Percentiles rank a stretch among this genome's conserved stretches.
These are phyloP conservation scores for Tanytarsus gracilentus DNA, from an alignment of 2,888 invertebrate species.

Conservation along the genomic window DNA sequence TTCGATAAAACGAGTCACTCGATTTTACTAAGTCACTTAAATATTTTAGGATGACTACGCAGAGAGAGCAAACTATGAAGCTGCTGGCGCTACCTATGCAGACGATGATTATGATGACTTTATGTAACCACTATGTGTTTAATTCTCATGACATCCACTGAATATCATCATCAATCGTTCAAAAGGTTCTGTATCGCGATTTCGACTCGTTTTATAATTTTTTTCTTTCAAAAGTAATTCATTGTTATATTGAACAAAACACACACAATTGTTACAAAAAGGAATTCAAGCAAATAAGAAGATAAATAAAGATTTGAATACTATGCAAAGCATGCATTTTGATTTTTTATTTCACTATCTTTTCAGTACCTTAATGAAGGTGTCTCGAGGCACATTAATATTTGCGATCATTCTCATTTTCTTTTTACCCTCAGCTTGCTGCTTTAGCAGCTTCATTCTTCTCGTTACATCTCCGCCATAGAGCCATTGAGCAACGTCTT, in stretches of 20 bases:
- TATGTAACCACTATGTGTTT: constrained; percentile 7
- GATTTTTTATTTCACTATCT: constrained; percentile 48
- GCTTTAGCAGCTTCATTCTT: constrained; percentile 75
- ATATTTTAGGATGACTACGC: constrained; percentile 12
- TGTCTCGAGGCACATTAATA: constrained; percentile 83
- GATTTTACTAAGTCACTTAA: neutral
- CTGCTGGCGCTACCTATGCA: constrained; percentile 1
- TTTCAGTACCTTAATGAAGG: constrained; percentile 86
- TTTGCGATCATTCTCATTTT: constrained; percentile 86
- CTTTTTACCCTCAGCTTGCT: constrained; percentile 91
- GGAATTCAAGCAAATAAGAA: too few species aligned
- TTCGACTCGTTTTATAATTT: too few species aligned
- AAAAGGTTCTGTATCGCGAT: too few species aligned
- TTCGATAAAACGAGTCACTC: neutral
- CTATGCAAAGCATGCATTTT: too few species aligned
- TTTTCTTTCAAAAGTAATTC: too few species aligned
- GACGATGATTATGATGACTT: constrained; percentile 21
- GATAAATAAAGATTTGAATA: too few species aligned
- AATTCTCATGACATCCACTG: neutral
- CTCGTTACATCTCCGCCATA: constrained; percentile 90
- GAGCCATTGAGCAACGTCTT: constrained; percentile 57
- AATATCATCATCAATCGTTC: neutral
- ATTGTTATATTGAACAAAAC: too few species aligned
- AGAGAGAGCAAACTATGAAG: neutral
- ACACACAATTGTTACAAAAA: too few species aligned